Conservation (phyloP, 2,113 vertebrate genomes). For the Galemys pyrenaicus region DNA sequence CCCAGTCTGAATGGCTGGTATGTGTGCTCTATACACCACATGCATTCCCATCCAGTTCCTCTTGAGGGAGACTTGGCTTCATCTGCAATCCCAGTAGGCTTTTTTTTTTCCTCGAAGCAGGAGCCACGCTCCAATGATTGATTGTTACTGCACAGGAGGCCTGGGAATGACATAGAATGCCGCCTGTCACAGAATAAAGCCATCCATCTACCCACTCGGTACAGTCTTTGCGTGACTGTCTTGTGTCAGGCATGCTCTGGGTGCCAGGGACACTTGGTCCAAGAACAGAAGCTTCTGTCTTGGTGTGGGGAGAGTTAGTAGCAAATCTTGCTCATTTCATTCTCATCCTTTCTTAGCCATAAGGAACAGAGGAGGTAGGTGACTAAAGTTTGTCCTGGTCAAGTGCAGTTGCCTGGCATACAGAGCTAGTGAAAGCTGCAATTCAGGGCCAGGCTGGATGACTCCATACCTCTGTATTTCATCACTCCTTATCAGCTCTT, state of each 20-base stretch:
- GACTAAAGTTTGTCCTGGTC: background rate
- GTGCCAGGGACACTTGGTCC: background rate
- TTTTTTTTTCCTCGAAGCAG: background rate
- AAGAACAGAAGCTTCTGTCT: background rate
- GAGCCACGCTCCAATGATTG: background rate
- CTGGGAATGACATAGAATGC: background rate
- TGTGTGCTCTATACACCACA: fast-evolving
- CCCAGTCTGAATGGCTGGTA: background rate
- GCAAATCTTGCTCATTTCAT: background rate
- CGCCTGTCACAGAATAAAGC: background rate
- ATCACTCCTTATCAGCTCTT: background rate
- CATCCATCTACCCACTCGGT: no score
- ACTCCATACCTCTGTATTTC: background rate
- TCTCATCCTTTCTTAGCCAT: background rate
- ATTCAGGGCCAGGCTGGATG: fast-evolving
- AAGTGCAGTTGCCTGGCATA: background rate
- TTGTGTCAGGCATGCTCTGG: background rate
- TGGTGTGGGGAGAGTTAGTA: background rate
- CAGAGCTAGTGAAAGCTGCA: background rate
- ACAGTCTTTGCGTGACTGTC: fast-evolving
- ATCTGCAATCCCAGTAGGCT: background rate
- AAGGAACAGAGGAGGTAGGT: background rate
- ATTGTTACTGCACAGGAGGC: background rate
- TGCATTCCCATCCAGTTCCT: background rate
- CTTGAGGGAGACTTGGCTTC: background rate